Percentiles rank a stretch among this genome's conserved stretches.
Evolutionary conservation across 2,113 vertebrate genomes (phyloP).

Genomic region (Corvus hawaiiensis): DNA sequence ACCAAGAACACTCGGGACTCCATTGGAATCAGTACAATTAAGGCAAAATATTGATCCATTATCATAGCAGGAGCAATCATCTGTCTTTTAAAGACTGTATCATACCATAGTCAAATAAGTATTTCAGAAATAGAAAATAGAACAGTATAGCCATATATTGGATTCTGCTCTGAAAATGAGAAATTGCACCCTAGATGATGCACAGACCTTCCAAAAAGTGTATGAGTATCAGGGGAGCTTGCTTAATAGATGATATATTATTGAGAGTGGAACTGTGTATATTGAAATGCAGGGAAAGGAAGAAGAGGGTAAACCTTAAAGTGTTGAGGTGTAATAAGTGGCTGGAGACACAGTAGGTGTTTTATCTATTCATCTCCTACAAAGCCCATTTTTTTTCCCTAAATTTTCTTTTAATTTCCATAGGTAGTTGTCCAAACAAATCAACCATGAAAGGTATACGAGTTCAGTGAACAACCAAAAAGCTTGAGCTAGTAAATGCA

Average conservation of each 20-base stretch:
- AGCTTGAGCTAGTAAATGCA: background rate
- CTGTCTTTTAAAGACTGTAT: background rate
- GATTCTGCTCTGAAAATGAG: background rate
- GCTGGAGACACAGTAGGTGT: background rate
- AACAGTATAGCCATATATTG: background rate
- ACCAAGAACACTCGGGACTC: background rate
- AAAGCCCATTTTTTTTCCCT: background rate
- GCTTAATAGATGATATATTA: background rate
- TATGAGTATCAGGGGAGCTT: background rate
- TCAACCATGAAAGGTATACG: background rate
- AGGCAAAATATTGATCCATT: background rate
- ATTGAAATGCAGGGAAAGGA: background rate
- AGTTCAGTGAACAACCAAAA: background rate
- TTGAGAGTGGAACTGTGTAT: background rate
- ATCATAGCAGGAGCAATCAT: background rate
- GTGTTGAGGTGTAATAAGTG: background rate
- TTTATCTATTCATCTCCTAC: background rate
- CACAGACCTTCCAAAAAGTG: background rate
- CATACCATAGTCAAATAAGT: background rate
- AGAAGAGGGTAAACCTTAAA: background rate
- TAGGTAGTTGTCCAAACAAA: background rate
- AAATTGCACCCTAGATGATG: background rate
- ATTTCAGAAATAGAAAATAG: background rate
- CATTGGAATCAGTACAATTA: background rate
- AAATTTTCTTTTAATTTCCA: background rate